Base-by-base conservation (phyloP, 2,113 vertebrate genomes). In the Lophotis ruficrista region DNA sequence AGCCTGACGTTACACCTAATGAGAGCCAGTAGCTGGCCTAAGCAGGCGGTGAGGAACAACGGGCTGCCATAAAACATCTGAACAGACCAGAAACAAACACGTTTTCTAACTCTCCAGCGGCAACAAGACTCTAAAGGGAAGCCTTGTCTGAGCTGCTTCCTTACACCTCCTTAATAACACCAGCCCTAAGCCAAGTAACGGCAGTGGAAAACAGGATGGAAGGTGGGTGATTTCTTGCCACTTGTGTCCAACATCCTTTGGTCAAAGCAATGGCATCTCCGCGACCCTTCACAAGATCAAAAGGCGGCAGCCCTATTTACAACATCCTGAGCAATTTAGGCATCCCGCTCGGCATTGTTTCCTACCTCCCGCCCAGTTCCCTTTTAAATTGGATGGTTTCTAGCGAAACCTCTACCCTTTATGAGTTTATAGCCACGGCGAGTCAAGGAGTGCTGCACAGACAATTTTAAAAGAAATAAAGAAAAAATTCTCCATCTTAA, bases 71-170 rank as follows among this genome's bases (percentile, higher is more conserved):
- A 93, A 94, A 93, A 89, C 89, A 86, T 92, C 76, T 94, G 89
- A 91, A 89, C 81, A 66, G 69, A 70, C 75, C 94, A 95, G 72
- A 95, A 97, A 96, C 91, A 96, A 94, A 91, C 86, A 92, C 4
- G 7, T 91, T 80, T 78, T 81, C 90, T 85, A 86, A 94, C 87
- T 90, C 80, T 93, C 78, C 43, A 97, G 95, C 41, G 23, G 64
- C 77, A 87, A 96, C 92, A 79, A 93, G 93, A 96, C 93, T 87
- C 96, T 93, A 96, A 96, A 97, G 96, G 96, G 82, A 89, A 97
- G 94, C 91, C 95, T 89, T 97, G 97, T 98, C 98, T 98, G 96
- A 87, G 96, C 93, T 81, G 94, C 96, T 98, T 98, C 98, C 98
- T 98, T 97, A 95, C 95, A 94, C 91, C 95, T 97, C 95, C 90